A percentile compares a stretch with the other conserved stretches of the same genome.
These are phyloP conservation scores for Brienomyrus longianalis DNA, from an alignment of 2,113 vertebrate species.

Conservation along the genomic window DNA sequence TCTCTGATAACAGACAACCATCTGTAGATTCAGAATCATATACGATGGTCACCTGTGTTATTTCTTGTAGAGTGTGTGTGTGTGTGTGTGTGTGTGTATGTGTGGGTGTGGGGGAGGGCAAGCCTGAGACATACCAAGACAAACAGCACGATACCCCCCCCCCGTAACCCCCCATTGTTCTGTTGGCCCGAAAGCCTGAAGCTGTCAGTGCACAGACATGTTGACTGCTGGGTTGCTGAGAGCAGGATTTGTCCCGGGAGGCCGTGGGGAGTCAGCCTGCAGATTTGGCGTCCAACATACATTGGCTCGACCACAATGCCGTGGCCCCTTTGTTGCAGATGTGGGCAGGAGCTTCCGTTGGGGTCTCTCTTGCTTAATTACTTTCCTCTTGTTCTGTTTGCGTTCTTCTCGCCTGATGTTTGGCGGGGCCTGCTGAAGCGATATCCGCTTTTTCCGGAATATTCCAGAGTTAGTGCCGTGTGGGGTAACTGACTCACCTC, in stretches of 20 bases:
- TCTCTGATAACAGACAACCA: neutral
- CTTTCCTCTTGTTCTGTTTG: neutral
- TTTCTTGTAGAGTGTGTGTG: neutral
- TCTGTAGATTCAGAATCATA: neutral
- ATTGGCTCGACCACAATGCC: neutral
- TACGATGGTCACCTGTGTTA: neutral
- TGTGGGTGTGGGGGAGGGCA: neutral
- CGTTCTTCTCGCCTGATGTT: neutral
- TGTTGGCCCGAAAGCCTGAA: neutral
- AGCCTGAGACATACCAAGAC: neutral
- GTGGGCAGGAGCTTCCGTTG: neutral
- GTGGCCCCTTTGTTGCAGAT: neutral
- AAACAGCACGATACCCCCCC: neutral
- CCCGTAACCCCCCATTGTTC: neutral
- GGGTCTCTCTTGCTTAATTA: neutral
- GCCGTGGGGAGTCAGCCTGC: neutral
- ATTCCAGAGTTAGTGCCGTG: neutral
- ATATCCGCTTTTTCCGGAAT: neutral
- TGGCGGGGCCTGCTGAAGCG: neutral
- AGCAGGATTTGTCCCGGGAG: neutral
- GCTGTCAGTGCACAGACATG: neutral
- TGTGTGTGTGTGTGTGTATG: neutral
- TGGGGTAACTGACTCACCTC: neutral
- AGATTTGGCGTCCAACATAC: neutral
- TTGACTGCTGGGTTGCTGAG: neutral